Percentiles rank a stretch among this genome's conserved stretches.
These are phyloP conservation scores for Synergus japonicus DNA, from an alignment of 2,888 invertebrate genomes.

Conservation along the genomic window DNA sequence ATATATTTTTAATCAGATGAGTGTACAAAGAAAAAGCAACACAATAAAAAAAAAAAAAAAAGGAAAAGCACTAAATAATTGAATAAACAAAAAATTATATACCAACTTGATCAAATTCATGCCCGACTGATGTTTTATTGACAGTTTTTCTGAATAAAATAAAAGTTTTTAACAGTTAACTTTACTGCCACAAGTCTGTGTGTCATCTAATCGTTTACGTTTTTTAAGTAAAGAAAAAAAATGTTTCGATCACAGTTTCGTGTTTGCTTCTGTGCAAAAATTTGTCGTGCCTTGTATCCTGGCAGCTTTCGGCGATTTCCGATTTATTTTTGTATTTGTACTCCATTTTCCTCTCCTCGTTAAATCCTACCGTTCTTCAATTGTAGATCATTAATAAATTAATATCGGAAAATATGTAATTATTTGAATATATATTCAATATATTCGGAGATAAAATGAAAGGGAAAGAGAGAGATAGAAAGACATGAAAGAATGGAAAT, in stretches of 20 bases:
- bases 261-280: conserved; percentile 68
- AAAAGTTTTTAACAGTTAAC: conserved; percentile 44
- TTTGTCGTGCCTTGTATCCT: conserved; percentile 75
- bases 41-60: not conserved
- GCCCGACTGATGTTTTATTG: not conserved
- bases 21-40: not conserved
- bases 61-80: not conserved
- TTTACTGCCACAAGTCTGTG: conserved; percentile 43
- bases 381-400: not conserved
- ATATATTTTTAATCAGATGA: conserved; percentile 4
- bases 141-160: conserved; percentile 32
- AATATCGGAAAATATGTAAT: not conserved
- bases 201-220: not conserved
- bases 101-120: not conserved
- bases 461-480: not conserved
- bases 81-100: not conserved
- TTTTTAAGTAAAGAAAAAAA: conserved; percentile 29
- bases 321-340: conserved; percentile 68
- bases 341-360: conserved; percentile 8
- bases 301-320: conserved; percentile 72
- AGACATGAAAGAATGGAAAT: conserved; percentile 10
- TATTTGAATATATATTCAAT: not conserved
- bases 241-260: conserved; percentile 3
- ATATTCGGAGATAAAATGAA: not conserved
- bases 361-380: not conserved